phyloP scores from a whole-genome alignment of 2,113 vertebrate species.

The Cettia cetti region DNA sequence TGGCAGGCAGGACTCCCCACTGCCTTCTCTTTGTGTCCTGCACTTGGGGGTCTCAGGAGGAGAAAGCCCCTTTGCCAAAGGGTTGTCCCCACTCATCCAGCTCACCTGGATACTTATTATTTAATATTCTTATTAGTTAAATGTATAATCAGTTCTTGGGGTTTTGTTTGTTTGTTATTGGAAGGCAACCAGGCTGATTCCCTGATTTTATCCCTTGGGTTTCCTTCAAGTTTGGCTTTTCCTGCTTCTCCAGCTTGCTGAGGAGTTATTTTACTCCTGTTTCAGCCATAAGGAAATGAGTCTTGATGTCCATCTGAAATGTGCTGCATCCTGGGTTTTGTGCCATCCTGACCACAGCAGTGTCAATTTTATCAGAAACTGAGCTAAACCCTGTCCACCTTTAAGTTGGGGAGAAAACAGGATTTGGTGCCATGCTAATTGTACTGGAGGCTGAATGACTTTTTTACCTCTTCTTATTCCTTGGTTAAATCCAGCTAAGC shows the following conservation, averaged over 20 bases:
- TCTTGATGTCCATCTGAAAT: neutral
- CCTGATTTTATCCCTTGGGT: neutral
- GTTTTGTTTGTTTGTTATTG: neutral
- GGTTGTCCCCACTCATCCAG: neutral
- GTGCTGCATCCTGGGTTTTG: neutral
- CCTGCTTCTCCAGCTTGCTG: neutral
- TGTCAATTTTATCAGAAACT: neutral
- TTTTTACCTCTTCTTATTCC: neutral
- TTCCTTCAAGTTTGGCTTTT: neutral
- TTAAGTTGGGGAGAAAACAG: neutral
- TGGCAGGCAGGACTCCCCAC: neutral
- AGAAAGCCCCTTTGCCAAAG: neutral
- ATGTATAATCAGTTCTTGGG: neutral
- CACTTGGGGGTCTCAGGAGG: rapidly evolving
- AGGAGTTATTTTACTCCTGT: neutral
- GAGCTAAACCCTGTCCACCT: neutral
- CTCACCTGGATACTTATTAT: neutral
- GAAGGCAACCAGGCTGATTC: neutral
- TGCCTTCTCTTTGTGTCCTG: neutral
- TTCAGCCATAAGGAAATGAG: neutral
- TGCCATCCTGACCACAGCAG: neutral
- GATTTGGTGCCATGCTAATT: neutral
- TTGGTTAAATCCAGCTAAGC: neutral
- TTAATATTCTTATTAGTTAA: neutral
- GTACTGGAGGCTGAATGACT: neutral